Conservation (phyloP, 2,113 vertebrate species). For the Acanthochromis polyacanthus region DNA sequence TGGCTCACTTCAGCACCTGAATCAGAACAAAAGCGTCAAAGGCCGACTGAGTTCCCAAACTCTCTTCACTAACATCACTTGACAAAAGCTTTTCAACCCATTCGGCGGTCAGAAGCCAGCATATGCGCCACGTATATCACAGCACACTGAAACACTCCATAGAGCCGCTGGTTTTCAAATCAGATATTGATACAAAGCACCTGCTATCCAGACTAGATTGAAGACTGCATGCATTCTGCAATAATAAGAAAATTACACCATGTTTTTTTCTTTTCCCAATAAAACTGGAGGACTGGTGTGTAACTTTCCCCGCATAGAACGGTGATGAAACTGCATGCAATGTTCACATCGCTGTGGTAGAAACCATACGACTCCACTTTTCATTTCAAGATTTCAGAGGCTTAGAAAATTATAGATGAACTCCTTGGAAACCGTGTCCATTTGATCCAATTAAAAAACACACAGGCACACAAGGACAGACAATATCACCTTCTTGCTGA, state of each 20-base stretch:
- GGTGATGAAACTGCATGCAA: constrained; percentile 71
- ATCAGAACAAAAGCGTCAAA: constrained; percentile 67
- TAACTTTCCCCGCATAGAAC: constrained; percentile 27
- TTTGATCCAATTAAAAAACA: not conserved
- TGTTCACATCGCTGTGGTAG: constrained; percentile 6
- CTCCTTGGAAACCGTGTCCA: not conserved
- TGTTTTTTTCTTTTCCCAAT: not conserved
- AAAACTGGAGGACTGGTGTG: constrained; percentile 12
- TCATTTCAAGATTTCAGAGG: constrained; percentile 25
- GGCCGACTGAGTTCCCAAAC: constrained; percentile 36
- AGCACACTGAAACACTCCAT: not conserved
- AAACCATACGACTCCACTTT: constrained; percentile 24
- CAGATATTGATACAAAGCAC: constrained; percentile 2
- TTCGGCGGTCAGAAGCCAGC: constrained; percentile 18
- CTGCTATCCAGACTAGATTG: constrained; percentile 6
- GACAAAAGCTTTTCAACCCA: constrained; percentile 46
- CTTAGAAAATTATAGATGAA: not conserved
- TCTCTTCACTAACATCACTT: constrained; percentile 46
- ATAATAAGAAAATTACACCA: constrained; percentile 28
- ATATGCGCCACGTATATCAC: constrained; percentile 2
- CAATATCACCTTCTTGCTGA: not conserved
- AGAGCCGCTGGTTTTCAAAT: constrained; percentile 42
- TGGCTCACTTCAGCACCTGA: constrained; percentile 74
- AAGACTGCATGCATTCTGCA: constrained; percentile 28
- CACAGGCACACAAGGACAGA: not conserved